These are phyloP conservation scores for Fistularia commersonii DNA, from an alignment of 2,797 vertebrate genomes.

Conservation along the genomic window DNA sequence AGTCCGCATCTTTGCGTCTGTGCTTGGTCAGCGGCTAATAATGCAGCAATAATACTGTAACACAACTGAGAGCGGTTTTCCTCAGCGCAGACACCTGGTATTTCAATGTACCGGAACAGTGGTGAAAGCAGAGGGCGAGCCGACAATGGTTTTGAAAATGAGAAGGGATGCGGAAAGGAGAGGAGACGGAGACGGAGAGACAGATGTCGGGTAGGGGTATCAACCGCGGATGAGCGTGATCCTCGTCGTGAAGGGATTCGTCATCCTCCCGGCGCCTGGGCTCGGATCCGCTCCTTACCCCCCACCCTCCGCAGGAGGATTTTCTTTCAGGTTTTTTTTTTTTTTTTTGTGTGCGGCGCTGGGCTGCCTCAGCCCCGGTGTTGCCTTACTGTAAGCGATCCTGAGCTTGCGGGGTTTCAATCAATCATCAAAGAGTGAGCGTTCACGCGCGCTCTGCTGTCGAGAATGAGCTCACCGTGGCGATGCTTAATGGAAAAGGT, in stretches of 20 bases:
- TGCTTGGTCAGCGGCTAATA: no score
- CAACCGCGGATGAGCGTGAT: slow-evolving; percentile 34
- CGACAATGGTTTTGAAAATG: background rate
- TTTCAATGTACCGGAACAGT: no score
- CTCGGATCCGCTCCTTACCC: slow-evolving; percentile 41
- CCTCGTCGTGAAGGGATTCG: slow-evolving; percentile 60
- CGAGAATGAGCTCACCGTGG: slow-evolving; percentile 63
- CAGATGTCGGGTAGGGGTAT: slow-evolving; percentile 47
- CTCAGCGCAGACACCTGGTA: no score
- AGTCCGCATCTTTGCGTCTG: no score
- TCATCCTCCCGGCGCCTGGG: slow-evolving; percentile 38
- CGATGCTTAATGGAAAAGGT: slow-evolving; percentile 70
- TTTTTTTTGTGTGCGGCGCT: slow-evolving; percentile 42
- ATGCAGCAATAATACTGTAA: no score
- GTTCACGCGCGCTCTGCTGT: slow-evolving; percentile 44
- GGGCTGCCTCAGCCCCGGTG: slow-evolving; percentile 64
- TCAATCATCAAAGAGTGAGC: slow-evolving; percentile 72
- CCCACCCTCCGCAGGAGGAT: slow-evolving; percentile 50
- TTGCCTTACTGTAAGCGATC: slow-evolving; percentile 74
- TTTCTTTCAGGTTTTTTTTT: slow-evolving; percentile 56
- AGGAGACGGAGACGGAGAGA: slow-evolving; percentile 9
- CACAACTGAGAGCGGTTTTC: no score
- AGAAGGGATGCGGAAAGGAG: slow-evolving; percentile 23
- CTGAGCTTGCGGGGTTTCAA: slow-evolving; percentile 66
- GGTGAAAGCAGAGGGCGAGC: background rate